Conservation (phyloP, 53 echinoderm and acorn worm genomes). For the Paelopatides confundens region DNA sequence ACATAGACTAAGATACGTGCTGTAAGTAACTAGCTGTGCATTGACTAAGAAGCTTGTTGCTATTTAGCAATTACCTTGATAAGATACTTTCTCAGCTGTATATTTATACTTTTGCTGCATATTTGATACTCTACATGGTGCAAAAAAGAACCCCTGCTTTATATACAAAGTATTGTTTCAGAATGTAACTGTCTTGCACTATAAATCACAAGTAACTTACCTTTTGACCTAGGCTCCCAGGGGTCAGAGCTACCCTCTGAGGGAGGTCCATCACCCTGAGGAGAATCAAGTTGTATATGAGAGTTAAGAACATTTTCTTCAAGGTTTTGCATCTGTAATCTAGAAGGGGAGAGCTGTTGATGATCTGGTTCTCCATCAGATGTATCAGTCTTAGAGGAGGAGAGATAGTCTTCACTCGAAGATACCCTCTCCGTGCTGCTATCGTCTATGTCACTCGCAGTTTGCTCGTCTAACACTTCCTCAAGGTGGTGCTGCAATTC, state of each 20-base stretch:
- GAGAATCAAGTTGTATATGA: conserved; percentile 13
- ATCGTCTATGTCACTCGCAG: conserved; percentile 29
- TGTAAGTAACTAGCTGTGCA: too few species aligned
- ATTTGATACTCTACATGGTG: too few species aligned
- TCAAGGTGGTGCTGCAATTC: conserved; percentile 88
- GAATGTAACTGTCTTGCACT: too few species aligned
- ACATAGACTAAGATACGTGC: too few species aligned
- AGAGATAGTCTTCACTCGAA: not conserved
- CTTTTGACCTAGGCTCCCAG: conserved; percentile 75
- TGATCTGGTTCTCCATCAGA: not conserved
- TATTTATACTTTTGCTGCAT: too few species aligned
- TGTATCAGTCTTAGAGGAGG: not conserved
- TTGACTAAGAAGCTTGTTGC: too few species aligned
- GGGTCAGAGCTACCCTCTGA: conserved; percentile 65
- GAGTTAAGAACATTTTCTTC: conserved; percentile 22
- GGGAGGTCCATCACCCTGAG: not conserved
- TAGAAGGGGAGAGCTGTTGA: not conserved
- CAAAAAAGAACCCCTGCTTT: too few species aligned
- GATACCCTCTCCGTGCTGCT: not conserved
- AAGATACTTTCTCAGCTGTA: too few species aligned
- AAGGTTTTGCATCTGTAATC: conserved; percentile 17
- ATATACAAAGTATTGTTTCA: not conserved
- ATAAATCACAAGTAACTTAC: conserved; percentile 33
- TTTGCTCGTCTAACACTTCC: conserved; percentile 86
- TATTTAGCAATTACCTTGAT: too few species aligned